Evolutionary conservation across 1,140 invertebrate species (phyloP).

Genomic region (Chrysomallon squamiferum): DNA sequence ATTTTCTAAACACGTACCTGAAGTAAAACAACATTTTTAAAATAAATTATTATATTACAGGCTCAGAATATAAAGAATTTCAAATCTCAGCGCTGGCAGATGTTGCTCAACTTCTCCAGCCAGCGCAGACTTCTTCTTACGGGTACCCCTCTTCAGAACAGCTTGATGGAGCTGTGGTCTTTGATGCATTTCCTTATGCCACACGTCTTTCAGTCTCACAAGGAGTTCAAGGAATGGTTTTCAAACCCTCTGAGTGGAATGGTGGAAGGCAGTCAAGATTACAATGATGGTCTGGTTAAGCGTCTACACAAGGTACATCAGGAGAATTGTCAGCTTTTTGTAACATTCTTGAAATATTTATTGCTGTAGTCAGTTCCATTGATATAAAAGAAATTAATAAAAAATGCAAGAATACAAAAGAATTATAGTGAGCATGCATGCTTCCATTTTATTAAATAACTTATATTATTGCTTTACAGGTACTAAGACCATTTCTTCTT

Average conservation of each 20-base stretch:
- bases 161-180: constrained; percentile 99
- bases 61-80: constrained; percentile 99
- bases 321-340: too few relatives aligned
- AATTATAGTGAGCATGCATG: too few relatives aligned
- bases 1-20: too few relatives aligned
- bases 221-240: constrained; percentile 98
- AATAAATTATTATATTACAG: constrained; percentile 50
- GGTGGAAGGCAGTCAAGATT: constrained; percentile 95
- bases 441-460: not conserved
- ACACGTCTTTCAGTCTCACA: constrained; percentile 96
- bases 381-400: not conserved
- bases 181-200: constrained; percentile 99
- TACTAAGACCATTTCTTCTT: constrained; percentile 95
- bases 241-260: constrained; percentile 97
- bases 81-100: constrained; percentile 98
- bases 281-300: constrained; percentile 92
- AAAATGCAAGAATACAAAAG: too few relatives aligned
- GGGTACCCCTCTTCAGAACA: constrained; percentile 98
- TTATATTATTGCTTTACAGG: too few relatives aligned
- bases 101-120: constrained; percentile 95
- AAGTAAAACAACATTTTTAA: too few relatives aligned
- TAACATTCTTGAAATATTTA: not conserved
- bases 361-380: not conserved
- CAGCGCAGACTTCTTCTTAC: constrained; percentile 93
- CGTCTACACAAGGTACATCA: constrained; percentile 90